Base-by-base conservation (phyloP, 2,888 invertebrate genomes). In the Clusia tigrina region DNA sequence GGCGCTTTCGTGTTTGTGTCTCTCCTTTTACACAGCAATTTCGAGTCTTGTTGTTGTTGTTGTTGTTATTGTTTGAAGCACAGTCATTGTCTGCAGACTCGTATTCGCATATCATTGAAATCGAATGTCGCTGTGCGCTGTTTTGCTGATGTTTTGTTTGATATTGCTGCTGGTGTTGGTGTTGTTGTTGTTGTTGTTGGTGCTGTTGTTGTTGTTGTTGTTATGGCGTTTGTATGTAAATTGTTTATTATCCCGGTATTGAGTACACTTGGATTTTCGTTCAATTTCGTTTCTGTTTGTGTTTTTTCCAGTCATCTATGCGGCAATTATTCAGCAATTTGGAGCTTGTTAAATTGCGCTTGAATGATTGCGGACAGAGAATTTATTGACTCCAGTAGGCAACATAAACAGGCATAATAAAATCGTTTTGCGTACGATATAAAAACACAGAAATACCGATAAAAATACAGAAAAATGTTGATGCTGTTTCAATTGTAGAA, bases 321-420 rank as follows among this genome's bases (percentile, higher is more conserved):
- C 59, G 65, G 63, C 66, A 70, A 70, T 70, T 70, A 70, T 68
- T 70, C 69, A 70, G 65, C 62, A 68, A 68, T 70, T 70, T 67
- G 63, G 68, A 63, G 63, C 67, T 66, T 68, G 53, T 57, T 60
- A 66, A 66, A 66, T 61, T 60, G 62, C 66, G 66, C 65, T 67
- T 70, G 66, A 70, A 66, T 68, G 42, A 42, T 42, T 42, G n/a
- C n/a, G n/a, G n/a, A n/a, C n/a, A n/a, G n/a, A n/a, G n/a, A n/a
- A n/a, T n/a, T n/a, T n/a, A n/a, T n/a, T n/a, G n/a, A n/a, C n/a
- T n/a, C n/a, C n/a, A n/a, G n/a, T n/a, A n/a, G n/a, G n/a, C n/a
- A n/a, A n/a, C n/a, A n/a, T n/a, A n/a, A n/a, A n/a, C n/a, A n/a
- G n/a, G n/a, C n/a, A n/a, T n/a, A n/a, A n/a, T n/a, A n/a, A n/a